Conservation (phyloP, 2,888 invertebrate genomes). For the Xestia c-nigrum region DNA sequence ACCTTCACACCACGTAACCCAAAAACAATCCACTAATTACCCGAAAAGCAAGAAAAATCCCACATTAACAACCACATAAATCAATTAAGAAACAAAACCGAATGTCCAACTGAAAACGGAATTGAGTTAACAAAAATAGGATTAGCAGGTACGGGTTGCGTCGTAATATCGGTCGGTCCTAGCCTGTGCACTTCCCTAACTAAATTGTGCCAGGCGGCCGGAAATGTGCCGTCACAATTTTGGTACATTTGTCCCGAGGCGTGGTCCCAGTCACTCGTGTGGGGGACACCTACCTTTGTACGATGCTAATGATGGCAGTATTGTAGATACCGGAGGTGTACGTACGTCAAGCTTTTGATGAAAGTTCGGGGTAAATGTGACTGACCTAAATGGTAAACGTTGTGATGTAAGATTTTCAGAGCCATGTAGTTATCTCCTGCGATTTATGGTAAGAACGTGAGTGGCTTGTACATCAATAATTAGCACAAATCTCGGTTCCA, state of each 20-base stretch:
- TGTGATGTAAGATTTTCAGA: neutral
- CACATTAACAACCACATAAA: slow-evolving; percentile 33
- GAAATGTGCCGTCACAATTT: slow-evolving; percentile 74
- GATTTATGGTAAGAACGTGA: neutral
- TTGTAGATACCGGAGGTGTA: slow-evolving; percentile 23
- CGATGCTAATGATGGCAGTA: slow-evolving; percentile 47
- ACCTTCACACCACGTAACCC: neutral
- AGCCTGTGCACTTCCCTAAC: slow-evolving; percentile 74
- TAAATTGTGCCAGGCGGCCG: slow-evolving; percentile 75
- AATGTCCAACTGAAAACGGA: slow-evolving; percentile 58
- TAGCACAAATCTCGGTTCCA: neutral
- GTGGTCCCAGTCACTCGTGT: slow-evolving; percentile 53
- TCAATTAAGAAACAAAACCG: slow-evolving; percentile 51
- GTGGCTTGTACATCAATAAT: neutral
- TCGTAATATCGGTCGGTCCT: slow-evolving; percentile 71
- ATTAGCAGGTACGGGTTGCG: slow-evolving; percentile 71
- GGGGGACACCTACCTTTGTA: slow-evolving; percentile 56
- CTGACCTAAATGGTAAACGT: slow-evolving; percentile 1
- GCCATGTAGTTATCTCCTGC: neutral
- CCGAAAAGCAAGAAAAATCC: neutral
- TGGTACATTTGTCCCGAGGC: slow-evolving; percentile 61
- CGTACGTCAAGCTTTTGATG: neutral
- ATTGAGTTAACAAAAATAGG: slow-evolving; percentile 78
- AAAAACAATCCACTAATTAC: slow-evolving; percentile 2
- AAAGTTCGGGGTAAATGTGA: neutral